Evolutionary conservation across 2,888 invertebrate genomes (phyloP).

Genomic region (Pyrrhia umbra): DNA sequence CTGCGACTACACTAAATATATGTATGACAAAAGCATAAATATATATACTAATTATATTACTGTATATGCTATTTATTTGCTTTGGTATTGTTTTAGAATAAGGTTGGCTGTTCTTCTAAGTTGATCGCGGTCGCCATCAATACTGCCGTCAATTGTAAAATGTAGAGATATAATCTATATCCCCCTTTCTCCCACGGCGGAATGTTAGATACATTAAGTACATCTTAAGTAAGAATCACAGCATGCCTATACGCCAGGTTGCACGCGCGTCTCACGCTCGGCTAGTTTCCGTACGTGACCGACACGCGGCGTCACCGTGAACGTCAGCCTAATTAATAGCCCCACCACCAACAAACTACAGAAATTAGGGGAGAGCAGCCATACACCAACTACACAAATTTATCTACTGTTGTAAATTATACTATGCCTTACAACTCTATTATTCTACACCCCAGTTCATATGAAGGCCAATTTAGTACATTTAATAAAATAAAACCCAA

Average conservation of each 20-base stretch:
- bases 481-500: neutral
- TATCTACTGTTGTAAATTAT: neutral
- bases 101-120: too few relatives aligned
- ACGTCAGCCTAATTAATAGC: neutral
- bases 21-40: too few relatives aligned
- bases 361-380: neutral
- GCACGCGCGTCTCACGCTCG: neutral
- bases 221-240: neutral
- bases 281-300: neutral
- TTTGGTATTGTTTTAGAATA: too few relatives aligned
- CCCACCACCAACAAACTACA: neutral
- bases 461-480: neutral
- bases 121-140: too few relatives aligned
- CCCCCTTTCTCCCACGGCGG: too few relatives aligned
- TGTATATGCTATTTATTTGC: too few relatives aligned
- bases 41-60: too few relatives aligned
- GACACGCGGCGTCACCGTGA: neutral
- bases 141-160: too few relatives aligned
- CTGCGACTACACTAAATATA: too few relatives aligned
- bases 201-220: too few relatives aligned
- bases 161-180: too few relatives aligned
- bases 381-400: neutral
- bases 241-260: neutral
- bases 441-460: neutral
- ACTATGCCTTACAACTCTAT: too few relatives aligned